Base-by-base conservation (phyloP, 2,113 vertebrate genomes). In the Odocoileus virginianus region DNA sequence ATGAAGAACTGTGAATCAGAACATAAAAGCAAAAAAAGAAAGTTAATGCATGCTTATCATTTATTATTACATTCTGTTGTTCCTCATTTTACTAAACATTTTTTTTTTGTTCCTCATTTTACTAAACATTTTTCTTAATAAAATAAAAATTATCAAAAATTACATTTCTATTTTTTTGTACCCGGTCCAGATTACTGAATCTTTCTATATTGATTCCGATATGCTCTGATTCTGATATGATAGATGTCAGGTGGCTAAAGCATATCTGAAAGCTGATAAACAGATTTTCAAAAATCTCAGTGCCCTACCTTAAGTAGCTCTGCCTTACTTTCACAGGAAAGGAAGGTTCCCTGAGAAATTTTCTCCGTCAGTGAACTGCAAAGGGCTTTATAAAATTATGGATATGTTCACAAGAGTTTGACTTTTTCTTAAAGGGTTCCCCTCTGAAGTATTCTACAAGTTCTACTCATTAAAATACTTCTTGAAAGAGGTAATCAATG, bases 1-100 rank as follows among this genome's bases (percentile, higher is more conserved):
- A 98, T 99, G 99, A 95, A 99, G 99, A 91, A 99, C 99, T 99
- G 99, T 96, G 92, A 98, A 97, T 96, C 67, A 95, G 83, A 99
- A 92, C 97, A 99, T 23, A 97, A 93, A 95, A 97, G 36, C 92
- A 97, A 60, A 96, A 86, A 52, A 45, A 64, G 15, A 89, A 92
- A 97, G 81, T 9, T 11, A 87, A 52, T 82, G 9, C 5, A 7
- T 40, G 2, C 5, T 86, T 95, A 45, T 79, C 82, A 58, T 95
- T 93, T 76, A 81, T 88, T 54, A 50, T 74, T 85, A 17, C 30
- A 78, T 16, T 1, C 11, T 92, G 67, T 94, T 96, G 61, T 94
- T 60, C 96, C 74, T 58, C 5, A 27, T 40, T 84, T 55, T 40
- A 43, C 60, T 84, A 94, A 97, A n/a, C 2, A 76, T 2, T n/a